These are phyloP conservation scores for Nansenia antarctica DNA, from an alignment of 2,113 vertebrate species.

Conservation along the genomic window DNA sequence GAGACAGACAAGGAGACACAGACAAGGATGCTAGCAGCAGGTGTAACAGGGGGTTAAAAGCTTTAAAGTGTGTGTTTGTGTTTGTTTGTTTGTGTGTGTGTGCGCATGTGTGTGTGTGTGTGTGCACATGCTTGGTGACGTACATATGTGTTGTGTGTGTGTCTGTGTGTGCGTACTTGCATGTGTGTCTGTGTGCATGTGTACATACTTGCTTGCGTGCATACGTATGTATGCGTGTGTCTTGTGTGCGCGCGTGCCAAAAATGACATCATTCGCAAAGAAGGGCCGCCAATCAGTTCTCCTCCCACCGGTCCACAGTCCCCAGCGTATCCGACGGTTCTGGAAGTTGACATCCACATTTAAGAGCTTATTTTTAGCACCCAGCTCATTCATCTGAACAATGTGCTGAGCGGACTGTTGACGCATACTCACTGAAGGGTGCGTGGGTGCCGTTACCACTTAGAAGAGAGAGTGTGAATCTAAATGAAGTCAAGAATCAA, in stretches of 20 bases:
- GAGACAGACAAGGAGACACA: not conserved
- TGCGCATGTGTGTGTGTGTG: not conserved
- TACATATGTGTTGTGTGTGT: not conserved
- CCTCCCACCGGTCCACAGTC: too few species aligned
- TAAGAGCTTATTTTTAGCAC: conserved; percentile 58
- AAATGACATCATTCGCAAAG: not conserved
- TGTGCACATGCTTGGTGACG: not conserved
- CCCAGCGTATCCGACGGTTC: too few species aligned
- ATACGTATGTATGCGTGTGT: not conserved
- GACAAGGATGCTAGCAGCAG: not conserved
- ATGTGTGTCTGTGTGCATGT: conserved; percentile 17
- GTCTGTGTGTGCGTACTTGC: not conserved
- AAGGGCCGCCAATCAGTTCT: not conserved
- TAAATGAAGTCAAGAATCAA: conserved; percentile 62
- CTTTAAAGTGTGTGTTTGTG: not conserved
- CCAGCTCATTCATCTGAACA: conserved; percentile 46
- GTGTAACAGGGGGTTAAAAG: not conserved
- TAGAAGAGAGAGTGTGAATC: conserved; percentile 63
- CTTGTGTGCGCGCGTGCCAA: not conserved
- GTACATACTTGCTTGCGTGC: not conserved
- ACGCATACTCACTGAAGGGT: conserved; percentile 55
- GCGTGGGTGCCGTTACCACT: conserved; percentile 63
- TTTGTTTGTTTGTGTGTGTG: conserved; percentile 6
- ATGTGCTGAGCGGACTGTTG: conserved; percentile 54
- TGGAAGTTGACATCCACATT: conserved; percentile 28